Evolutionary conservation across 2,797 vertebrate species (phyloP).

Genomic region (Sebastes taczanowskii): DNA sequence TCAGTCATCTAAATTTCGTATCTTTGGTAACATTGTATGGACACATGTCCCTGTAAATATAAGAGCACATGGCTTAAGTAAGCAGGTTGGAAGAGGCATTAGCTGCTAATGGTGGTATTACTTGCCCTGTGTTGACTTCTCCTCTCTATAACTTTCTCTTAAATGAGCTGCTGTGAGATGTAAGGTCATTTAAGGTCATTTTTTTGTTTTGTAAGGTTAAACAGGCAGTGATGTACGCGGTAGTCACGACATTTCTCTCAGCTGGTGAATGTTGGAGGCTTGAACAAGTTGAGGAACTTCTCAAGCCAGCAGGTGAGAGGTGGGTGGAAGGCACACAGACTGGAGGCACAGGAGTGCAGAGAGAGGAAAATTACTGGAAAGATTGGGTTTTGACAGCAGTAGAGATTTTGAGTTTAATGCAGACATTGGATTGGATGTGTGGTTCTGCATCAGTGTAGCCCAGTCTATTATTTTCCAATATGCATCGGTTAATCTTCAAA

Average conservation of each 20-base stretch:
- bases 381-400: not conserved
- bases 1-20: not conserved
- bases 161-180: no score
- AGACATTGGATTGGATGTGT: not conserved
- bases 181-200: no score
- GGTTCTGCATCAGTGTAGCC: not conserved
- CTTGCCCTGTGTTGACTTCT: no score
- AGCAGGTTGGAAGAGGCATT: not conserved
- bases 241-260: no score
- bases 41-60: not conserved
- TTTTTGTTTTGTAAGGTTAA: no score
- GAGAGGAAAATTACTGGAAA: fast-evolving
- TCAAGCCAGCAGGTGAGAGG: not conserved
- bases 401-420: not conserved
- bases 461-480: not conserved
- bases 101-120: no score
- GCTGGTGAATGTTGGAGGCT: no score
- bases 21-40: not conserved
- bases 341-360: not conserved
- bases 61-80: not conserved
- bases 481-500: not conserved
- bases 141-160: not conserved
- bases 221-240: no score
- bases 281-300: no score
- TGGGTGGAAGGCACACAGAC: not conserved